A percentile compares a stretch with the other conserved stretches of the same genome.
Conservation (phyloP, 2,797 vertebrate genomes). For the Syngnathus acus region DNA sequence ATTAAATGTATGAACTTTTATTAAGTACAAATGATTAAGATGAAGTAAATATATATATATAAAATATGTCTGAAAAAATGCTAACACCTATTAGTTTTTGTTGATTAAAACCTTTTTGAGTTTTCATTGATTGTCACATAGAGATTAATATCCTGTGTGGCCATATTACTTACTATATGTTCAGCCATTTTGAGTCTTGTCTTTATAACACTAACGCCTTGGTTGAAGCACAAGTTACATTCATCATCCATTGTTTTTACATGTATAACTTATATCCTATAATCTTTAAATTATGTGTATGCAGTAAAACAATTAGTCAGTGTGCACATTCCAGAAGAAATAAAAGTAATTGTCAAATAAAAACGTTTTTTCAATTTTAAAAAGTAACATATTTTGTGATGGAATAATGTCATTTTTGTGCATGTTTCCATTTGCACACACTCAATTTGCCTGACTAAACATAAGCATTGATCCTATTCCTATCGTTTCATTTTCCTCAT, state of each 20-base stretch:
- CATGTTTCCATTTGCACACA: conserved; percentile 1
- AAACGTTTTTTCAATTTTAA: not conserved
- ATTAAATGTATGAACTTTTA: no score
- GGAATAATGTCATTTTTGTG: not conserved
- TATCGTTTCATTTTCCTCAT: conserved; percentile 14
- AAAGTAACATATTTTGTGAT: not conserved
- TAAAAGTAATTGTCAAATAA: not conserved
- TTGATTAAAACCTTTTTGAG: no score
- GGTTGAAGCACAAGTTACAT: not conserved
- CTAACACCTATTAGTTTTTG: no score
- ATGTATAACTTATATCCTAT: not conserved
- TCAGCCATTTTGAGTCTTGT: not conserved
- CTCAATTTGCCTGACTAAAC: conserved; percentile 1
- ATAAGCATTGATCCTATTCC: conserved; percentile 2
- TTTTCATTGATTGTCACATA: no score
- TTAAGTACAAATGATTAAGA: no score
- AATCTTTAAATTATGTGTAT: not conserved
- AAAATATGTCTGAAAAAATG: no score
- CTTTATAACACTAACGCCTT: not conserved
- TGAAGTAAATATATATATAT: no score
- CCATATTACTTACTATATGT: not conserved
- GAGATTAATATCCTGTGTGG: no score
- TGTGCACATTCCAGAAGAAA: not conserved
- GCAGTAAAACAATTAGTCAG: conserved; percentile 9
- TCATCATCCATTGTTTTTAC: not conserved